Evolutionary conservation across 2,888 invertebrate species (phyloP), one percentile per base, ranked within the genome.

Genomic region (Tillus elongatus): DNA sequence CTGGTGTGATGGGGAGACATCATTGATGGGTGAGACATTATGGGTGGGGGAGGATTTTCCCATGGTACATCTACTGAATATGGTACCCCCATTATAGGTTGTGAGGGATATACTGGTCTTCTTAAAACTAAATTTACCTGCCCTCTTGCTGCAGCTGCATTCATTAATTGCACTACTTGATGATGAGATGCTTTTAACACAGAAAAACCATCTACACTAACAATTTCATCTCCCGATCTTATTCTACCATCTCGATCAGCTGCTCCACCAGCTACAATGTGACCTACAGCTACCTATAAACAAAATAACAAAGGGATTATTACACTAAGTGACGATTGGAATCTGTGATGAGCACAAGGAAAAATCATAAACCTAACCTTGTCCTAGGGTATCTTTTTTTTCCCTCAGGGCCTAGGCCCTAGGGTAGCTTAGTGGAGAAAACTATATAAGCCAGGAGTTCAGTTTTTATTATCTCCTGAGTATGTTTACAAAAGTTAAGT

Each of bases 181-280:
- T 89, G 85, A 67, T 97, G 96, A 2, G 92, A 88, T 1, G 91
- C 86, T 51, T 84, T 85, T 1, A 74, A 59, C 54, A 74, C 60
- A 1, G 60, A 60, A 43, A 57, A 56, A 31, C 87, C 87, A 66
- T 98, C 95, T 37, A 98, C 95, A 36, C 87, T 88, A 35, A 95
- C 78, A 41, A 98, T 87, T 62, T 97, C 82, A 65, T 98, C 98
- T 0, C 93, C 93, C 0, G 90, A 84, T 27, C 82, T 77, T 36
- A 98, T 76, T 27, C 92, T 74, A 0, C 91, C 91, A 67, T 97
- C 95, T 30, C 87, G 65, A 63, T 88, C 87, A 2, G 91, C 97
- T 2, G 96, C 88, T 2, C 97, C 97, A 13, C 92, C 91, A 1
- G 91, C 87, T 36, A 97, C 95, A 44, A 97, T 93, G 61, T 93